These are phyloP conservation scores for Himalopsyche phryganea DNA, from an alignment of 1,140 invertebrate genomes.

Conservation along the genomic window DNA sequence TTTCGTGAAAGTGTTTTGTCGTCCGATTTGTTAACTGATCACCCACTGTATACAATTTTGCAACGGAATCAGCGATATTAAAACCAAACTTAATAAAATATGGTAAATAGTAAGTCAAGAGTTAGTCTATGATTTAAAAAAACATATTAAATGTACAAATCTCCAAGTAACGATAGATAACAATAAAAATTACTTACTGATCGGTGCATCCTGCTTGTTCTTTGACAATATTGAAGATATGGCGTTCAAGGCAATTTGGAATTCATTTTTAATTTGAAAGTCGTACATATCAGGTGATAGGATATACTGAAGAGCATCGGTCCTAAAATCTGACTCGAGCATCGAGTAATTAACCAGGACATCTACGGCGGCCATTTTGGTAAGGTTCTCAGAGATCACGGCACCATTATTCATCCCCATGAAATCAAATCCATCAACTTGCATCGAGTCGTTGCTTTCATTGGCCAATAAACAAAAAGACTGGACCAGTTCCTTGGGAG, in stretches of 20 bases:
- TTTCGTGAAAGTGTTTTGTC: too few relatives aligned
- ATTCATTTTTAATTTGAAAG: constrained; percentile 18
- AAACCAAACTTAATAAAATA: too few relatives aligned
- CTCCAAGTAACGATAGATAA: too few relatives aligned
- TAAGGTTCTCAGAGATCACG: neutral
- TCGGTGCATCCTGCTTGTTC: constrained; percentile 11
- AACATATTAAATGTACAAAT: too few relatives aligned
- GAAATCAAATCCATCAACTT: constrained; percentile 7
- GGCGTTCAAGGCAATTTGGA: constrained; percentile 14
- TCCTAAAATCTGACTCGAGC: constrained; percentile 5
- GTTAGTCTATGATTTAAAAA: too few relatives aligned
- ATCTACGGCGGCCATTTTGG: constrained; percentile 15
- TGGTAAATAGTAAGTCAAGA: too few relatives aligned
- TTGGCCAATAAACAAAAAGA: constrained; percentile 10
- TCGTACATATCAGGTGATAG: constrained; percentile 12
- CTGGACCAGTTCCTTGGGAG: constrained; percentile 22
- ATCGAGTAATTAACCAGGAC: constrained; percentile 14
- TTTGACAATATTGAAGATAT: constrained; percentile 15
- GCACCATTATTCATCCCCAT: constrained; percentile 6
- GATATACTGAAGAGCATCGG: constrained; percentile 10
- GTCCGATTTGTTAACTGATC: too few relatives aligned
- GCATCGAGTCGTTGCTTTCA: constrained; percentile 9
- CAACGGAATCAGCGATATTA: too few relatives aligned
- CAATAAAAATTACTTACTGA: constrained; percentile 22
- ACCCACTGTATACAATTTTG: too few relatives aligned